Base-by-base conservation (phyloP, 64 coral and sea anemone genomes). In the Dendrophyllia cribrosa region DNA sequence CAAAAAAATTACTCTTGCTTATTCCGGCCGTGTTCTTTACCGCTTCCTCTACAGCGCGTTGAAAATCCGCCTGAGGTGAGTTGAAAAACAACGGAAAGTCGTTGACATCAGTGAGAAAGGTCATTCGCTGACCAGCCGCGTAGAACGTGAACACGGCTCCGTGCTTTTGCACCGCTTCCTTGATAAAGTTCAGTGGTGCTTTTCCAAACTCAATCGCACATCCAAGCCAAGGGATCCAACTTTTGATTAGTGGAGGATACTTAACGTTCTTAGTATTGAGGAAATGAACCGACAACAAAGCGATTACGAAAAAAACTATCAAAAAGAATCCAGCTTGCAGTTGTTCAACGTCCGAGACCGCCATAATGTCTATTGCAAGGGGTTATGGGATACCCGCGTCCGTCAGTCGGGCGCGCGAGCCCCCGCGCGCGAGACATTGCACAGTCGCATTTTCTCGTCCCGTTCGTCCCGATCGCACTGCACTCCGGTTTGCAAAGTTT, bases 141-240 rank as follows among this genome's bases (percentile, higher is more conserved):
- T 77, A 75, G n/a, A 92, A 53, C 16, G 90, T 92, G 59, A 92
- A 92, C 56, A 92, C 79, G 1, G 56, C 50, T 56, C 80, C 70
- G 14, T 92, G 90, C 20, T 21, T 21, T 26, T 92, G 52, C 26
- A 11, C 23, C 25, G 81, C 59, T 24, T 75, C 23, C 3, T 74
- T 44, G 59, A 92, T 86, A 45, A 92, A 92, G 11, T 26, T 26
- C 43, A 92, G 52, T 17, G 80, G 71, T 4, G 82, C 72, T 86
- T 75, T 74, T 49, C 90, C 90, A 92, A 92, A 86, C 15, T 92
- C 51, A 24, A 76, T 5, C 34, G 90, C 90, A 51, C 90, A 92
- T 47, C 90, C 90, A 11, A 92, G 74, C 90, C 90, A 92, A 13
- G 90, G 90, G 6, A 86, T 43, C 90, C 90, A 92, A 6, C 90